phyloP scores from a whole-genome alignment of 2,797 vertebrate genomes.

The Margarornis squamiger region DNA sequence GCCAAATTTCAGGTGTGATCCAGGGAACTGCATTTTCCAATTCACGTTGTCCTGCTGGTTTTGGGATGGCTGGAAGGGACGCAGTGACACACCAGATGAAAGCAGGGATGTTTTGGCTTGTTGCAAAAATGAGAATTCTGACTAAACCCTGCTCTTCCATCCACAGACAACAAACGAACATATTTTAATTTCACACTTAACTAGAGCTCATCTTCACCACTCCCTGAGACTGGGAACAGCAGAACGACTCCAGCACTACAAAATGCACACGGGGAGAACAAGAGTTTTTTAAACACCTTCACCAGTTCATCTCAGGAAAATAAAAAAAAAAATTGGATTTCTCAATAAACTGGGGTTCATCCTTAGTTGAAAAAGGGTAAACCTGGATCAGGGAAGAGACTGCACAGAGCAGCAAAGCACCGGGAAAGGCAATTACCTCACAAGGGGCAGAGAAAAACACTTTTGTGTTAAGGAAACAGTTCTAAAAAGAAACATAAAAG shows the following conservation, averaged over 20 bases:
- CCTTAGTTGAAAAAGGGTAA: neutral
- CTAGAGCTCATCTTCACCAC: neutral
- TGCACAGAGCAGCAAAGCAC: neutral
- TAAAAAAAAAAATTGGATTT: neutral
- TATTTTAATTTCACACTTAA: neutral
- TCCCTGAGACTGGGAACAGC: neutral
- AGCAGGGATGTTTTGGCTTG: neutral
- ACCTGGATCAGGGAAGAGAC: neutral
- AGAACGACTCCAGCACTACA: neutral
- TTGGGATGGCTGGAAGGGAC: neutral
- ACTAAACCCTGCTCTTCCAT: neutral
- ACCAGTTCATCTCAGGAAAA: neutral
- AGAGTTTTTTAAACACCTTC: neutral
- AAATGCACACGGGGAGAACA: fast-evolving
- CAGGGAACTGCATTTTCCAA: neutral
- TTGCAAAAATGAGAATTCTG: neutral
- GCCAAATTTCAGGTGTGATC: neutral
- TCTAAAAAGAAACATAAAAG: slow-evolving; percentile 9
- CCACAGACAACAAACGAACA: fast-evolving
- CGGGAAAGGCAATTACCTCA: neutral
- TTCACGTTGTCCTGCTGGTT: neutral
- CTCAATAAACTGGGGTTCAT: neutral
- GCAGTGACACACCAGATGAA: neutral
- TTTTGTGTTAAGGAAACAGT: neutral
- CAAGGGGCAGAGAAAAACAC: neutral